Evolutionary conservation across 2,797 vertebrate species (phyloP), one percentile per base, ranked within the genome.

Genomic region (Bradypus variegatus): DNA sequence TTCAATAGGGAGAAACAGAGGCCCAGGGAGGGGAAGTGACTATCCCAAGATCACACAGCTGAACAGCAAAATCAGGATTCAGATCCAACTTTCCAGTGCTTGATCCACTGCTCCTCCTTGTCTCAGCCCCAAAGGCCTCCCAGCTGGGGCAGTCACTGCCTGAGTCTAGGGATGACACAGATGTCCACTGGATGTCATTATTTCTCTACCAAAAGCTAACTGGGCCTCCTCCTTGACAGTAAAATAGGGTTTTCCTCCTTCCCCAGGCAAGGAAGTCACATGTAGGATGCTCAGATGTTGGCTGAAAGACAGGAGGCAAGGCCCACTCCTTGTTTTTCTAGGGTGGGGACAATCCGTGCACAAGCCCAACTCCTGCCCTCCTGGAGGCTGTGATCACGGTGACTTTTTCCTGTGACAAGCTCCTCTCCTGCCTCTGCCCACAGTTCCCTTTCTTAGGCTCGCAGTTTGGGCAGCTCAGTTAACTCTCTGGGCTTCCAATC

Each of bases 101-200:
- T 29, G 2, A 5, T 16, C 33, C 5, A 2, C 16, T 6, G 73
- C 25, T 77, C 16, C 64, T 48, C n/a, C 14, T 36, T 18, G 8
- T 33, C 18, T 36, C 21, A 16, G 86, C 19, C 65, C 55, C 53
- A 18, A 31, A 76, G 69, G 36, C 29, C 67, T 62, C 41, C 80
- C 3, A 31, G 29, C 78, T 11, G 13, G 70, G 65, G 67, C 48
- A 65, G 82, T 76, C 89, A 19, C n/a, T 0, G 6, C 21, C 48
- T 8, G 76, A 94, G 69, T 53, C 87, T 94, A 96, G 95, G 96
- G 95, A 96, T 93, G 96, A 95, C 89, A 70, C 18, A 73, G 92
- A 70, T 96, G 94, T 94, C 97, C 97, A 90, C 97, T 97, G 97
- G 97, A 97, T 97, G 97, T 97, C 97, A 97, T 97, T 91, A 93